Base-by-base conservation (phyloP, 2,113 vertebrate species). In the Nyctibius bracteatus region DNA sequence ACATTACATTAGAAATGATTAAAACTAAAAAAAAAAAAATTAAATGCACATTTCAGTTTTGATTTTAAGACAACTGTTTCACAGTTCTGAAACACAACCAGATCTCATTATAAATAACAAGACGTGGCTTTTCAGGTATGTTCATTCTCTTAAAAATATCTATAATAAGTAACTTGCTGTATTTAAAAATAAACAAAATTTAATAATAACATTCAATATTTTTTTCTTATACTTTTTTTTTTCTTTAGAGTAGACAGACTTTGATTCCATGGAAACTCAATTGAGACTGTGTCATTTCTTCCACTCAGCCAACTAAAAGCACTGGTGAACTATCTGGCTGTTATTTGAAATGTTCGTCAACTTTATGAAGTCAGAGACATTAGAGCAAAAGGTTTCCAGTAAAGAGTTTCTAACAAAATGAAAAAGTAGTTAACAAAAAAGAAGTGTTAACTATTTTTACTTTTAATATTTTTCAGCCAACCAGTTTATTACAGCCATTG, bases 271-370 rank as follows among this genome's bases (percentile, higher is more conserved):
- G 77, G 91, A 93, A 98, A 97, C 90, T 92, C 70, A 73, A 5
- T 4, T 81, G 63, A 96, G 92, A 91, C 94, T 83, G 52, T 88
- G 78, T 10, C 58, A 94, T 92, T 96, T 94, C 88, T 89, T 97
- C 89, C 67, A 62, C 54, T 80, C 83, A 79, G 82, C 84, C 95
- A 96, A 96, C 95, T 86, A 78, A 77, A 95, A 96, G 66, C 84
- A 94, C 71, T 59, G 62, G 75, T 81, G 93, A 95, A 97, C 91
- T 97, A 86, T 91, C 94, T 96, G 92, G 94, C 94, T 94, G 88
- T 90, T 95, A 96, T 90, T 92, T 93, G 93, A 86, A 97, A 98
- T 96, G 90, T 93, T 98, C 96, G 95, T 95, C 93, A 96, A 92
- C 92, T 96, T 39, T 24, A 66, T 66, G 82, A 90, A 97, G 92